Conservation (phyloP, 2,888 invertebrate genomes). For the Agrypnus murinus region DNA sequence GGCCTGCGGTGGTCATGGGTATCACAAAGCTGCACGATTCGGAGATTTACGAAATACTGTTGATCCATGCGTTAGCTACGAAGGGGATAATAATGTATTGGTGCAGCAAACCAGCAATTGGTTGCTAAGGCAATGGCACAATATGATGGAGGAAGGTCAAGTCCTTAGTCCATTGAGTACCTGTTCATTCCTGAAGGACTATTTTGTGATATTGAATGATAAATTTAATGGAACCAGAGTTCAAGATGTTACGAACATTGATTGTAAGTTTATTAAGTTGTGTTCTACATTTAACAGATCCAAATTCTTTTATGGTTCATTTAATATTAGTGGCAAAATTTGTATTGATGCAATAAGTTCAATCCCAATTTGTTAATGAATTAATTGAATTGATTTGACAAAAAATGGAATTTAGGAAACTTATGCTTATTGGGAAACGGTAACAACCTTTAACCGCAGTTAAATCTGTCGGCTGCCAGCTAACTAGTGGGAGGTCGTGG, state of each 20-base stretch:
- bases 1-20: constrained; percentile 93
- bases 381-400: too few species aligned
- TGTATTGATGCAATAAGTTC: constrained; percentile 9
- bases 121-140: constrained; percentile 81
- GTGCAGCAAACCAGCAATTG: constrained; percentile 94
- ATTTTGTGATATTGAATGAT: constrained; percentile 71
- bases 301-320: too few species aligned
- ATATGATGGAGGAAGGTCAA: constrained; percentile 69
- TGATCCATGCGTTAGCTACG: constrained; percentile 93
- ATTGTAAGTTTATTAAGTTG: constrained; percentile 68
- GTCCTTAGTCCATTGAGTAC: constrained; percentile 82
- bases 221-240: constrained; percentile 65
- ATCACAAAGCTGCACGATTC: constrained; percentile 86
- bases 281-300: too few species aligned
- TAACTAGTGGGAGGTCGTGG: too few species aligned
- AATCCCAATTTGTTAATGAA: too few species aligned
- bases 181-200: constrained; percentile 78
- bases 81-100: constrained; percentile 95
- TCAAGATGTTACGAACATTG: constrained; percentile 65
- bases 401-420: too few species aligned
- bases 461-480: too few species aligned
- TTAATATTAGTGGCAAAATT: background rate
- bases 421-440: too few species aligned
- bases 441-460: too few species aligned
- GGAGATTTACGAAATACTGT: constrained; percentile 90